Evolutionary conservation across 1,140 invertebrate species (phyloP).

Genomic region (Drosophila pruinosa): DNA sequence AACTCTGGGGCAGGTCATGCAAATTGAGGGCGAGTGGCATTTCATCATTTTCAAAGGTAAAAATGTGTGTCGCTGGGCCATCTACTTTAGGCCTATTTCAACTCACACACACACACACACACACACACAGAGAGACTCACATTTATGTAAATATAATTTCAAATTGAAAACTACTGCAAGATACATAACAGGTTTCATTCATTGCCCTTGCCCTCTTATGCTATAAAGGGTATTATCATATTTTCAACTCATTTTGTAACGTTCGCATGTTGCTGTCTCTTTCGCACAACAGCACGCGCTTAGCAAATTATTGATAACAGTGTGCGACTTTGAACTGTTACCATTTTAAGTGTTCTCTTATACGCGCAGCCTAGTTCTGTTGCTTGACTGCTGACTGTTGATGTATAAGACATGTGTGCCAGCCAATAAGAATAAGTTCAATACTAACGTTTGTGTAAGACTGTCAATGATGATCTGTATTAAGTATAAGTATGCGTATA

Average conservation of each 20-base stretch:
- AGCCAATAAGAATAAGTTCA: too few species aligned
- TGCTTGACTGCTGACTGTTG: too few species aligned
- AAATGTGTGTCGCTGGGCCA: constrained; percentile 32
- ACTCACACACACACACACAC: neutral
- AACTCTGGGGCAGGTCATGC: constrained; percentile 41
- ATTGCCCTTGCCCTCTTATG: constrained; percentile 27
- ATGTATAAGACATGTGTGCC: neutral
- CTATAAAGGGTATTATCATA: constrained; percentile 20
- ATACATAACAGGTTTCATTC: constrained; percentile 64
- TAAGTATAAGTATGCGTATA: too few species aligned
- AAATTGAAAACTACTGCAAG: constrained; percentile 26
- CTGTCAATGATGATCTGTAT: too few species aligned
- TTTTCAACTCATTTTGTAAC: constrained; percentile 6
- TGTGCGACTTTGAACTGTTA: neutral
- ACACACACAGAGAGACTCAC: neutral
- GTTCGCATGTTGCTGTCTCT: neutral
- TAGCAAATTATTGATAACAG: neutral
- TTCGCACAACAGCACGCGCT: neutral
- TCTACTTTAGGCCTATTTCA: constrained; percentile 44
- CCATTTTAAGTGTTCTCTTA: neutral
- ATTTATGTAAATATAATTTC: constrained; percentile 46
- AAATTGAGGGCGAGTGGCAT: constrained; percentile 44
- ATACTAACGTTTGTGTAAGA: too few species aligned
- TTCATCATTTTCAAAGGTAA: constrained; percentile 29
- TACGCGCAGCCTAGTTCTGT: too few species aligned